Evolutionary conservation across 2,113 vertebrate species (phyloP).

Genomic region (Philantomba maxwellii): DNA sequence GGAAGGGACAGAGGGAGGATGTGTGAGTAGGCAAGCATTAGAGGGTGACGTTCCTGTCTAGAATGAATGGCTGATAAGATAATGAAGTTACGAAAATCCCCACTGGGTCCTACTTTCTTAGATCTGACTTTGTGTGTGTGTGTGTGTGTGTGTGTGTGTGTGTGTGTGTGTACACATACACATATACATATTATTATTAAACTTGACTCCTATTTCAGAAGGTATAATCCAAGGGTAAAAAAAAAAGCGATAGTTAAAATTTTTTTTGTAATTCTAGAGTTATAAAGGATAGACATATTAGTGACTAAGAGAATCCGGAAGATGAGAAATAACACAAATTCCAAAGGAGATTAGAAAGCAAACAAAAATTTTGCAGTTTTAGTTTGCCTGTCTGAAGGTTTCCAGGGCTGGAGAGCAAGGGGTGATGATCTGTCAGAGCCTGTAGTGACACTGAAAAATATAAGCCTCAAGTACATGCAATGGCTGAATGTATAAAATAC

Average conservation of each 20-base stretch:
- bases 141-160: background rate
- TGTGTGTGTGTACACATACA: background rate
- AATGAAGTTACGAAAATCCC: background rate
- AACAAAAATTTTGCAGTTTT: background rate
- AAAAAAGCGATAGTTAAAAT: background rate
- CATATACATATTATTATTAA: background rate
- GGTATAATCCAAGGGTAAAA: background rate
- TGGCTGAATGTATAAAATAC: background rate
- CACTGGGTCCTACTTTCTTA: background rate
- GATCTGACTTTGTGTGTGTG: accelerated
- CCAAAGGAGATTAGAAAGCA: background rate
- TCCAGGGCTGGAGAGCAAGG: background rate
- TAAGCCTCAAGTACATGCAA: background rate
- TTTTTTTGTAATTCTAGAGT: background rate
- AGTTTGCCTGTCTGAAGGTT: background rate
- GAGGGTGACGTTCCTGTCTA: background rate
- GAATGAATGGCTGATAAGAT: background rate
- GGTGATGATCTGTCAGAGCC: background rate
- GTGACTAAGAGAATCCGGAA: background rate
- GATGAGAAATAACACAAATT: background rate
- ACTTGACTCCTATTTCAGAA: background rate
- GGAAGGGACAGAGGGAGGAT: background rate
- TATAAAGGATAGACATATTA: background rate
- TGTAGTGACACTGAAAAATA: background rate
- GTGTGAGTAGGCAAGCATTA: background rate